Conservation (phyloP, 2,113 vertebrate genomes). For the Acanthochromis polyacanthus region DNA sequence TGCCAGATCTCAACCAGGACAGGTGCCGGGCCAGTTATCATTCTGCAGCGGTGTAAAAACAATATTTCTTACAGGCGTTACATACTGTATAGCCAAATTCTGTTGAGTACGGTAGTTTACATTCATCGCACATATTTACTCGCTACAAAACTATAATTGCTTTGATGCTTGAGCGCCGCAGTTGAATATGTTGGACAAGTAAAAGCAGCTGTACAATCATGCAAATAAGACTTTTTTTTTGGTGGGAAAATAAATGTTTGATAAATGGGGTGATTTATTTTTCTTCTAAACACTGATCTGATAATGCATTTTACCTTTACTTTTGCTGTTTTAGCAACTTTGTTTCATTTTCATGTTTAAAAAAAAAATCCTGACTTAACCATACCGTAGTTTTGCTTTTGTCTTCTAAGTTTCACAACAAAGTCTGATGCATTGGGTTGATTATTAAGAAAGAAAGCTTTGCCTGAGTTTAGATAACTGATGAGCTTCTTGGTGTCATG, state of each 20-base stretch:
- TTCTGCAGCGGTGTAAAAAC: conserved; percentile 21
- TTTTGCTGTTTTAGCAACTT: not conserved
- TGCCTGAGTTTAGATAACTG: not conserved
- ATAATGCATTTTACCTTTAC: not conserved
- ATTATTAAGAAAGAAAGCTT: not conserved
- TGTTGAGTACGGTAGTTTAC: conserved; percentile 1
- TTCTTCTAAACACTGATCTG: not conserved
- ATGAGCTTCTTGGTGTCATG: not conserved
- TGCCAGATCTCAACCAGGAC: conserved; percentile 23
- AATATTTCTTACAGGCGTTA: not conserved
- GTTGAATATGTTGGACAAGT: no score
- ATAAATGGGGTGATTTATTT: conserved; percentile 2
- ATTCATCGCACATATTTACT: conserved; percentile 22
- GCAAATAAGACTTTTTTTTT: conserved; percentile 9
- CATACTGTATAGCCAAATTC: conserved; percentile 12
- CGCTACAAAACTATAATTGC: conserved; percentile 30
- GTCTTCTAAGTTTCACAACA: not conserved
- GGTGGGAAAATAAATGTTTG: not conserved
- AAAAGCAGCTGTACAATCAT: conserved; percentile 30
- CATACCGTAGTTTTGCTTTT: not conserved
- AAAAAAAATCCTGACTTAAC: not conserved
- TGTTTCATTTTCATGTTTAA: not conserved
- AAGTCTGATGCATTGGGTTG: not conserved
- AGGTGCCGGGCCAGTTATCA: conserved; percentile 19
- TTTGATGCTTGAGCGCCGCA: conserved; percentile 19